phyloP scores from a whole-genome alignment of 92 coral and sea anemone species.

The Plumapathes pennacea region DNA sequence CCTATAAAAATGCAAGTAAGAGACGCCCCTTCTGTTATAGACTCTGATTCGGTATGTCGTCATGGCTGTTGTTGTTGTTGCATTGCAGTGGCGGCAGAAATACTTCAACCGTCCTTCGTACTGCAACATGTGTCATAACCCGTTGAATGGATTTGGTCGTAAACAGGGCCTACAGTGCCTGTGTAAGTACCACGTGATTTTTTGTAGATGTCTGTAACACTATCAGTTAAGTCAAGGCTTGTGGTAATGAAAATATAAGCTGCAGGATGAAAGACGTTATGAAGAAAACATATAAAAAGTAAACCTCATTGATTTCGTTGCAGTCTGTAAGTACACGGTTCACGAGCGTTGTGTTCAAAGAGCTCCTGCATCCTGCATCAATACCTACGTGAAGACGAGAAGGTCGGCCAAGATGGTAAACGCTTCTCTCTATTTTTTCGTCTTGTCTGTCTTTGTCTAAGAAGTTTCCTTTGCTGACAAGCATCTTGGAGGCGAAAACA shows the following conservation, averaged over 20 bases:
- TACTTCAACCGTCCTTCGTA: constrained; percentile 90
- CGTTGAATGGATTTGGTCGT: constrained; percentile 91
- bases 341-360: constrained; percentile 99
- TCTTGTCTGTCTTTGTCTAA: too few species aligned
- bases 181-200: constrained; percentile 62
- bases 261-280: background rate
- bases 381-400: constrained; percentile 92
- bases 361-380: constrained; percentile 97
- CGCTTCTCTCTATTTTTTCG: too few species aligned
- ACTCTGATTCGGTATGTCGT: too few species aligned
- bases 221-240: background rate
- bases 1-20: too few species aligned
- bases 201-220: background rate
- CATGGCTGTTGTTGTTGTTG: too few species aligned
- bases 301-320: background rate
- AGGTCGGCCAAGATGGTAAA: constrained; percentile 93
- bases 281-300: too few species aligned
- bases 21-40: too few species aligned
- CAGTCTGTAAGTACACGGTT: constrained; percentile 97
- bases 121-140: constrained; percentile 98
- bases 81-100: constrained; percentile 93
- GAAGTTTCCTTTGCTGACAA: too few species aligned
- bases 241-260: background rate
- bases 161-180: constrained; percentile 95
- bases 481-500: too few species aligned